Base-by-base conservation (phyloP, 2,888 invertebrate genomes). In the Eilema sororculum region DNA sequence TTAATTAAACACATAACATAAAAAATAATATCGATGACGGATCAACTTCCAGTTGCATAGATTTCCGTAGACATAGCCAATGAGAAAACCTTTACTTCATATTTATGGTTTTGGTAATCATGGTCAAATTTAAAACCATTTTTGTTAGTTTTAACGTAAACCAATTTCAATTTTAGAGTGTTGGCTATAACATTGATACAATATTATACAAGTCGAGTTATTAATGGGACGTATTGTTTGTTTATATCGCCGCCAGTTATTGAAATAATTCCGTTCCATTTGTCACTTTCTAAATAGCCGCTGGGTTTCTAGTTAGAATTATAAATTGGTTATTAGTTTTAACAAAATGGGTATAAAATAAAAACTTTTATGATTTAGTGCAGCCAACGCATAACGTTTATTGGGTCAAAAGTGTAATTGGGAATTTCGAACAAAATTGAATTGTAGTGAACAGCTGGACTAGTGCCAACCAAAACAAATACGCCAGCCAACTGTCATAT, bases 231-330 rank as follows among this genome's bases (percentile, higher is more conserved):
- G 68, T 78, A 67, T 72, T 65, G 68, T 61, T 28, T 28, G 30
- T 13, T n/a, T 67, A 58, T n/a, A 46, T 67, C 46, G 52, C 61
- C 46, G 65, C 57, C 58, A 60, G 72, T 41, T 77, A 77, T 75
- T 75, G 52, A 69, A 78, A 72, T 73, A 61, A 72, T 77, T 73
- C 69, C 61, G 62, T 57, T 72, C 69, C 64, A 75, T 78, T 81
- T 77, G 69, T 80, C 72, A 75, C 70, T 74, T 68, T 69, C 59
- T 62, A 60, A 75, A 68, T 5, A 37, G 71, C 72, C 68, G 12
- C 58, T 56, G 59, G 72, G 41, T 72, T 57, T 72, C 67, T 74
- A 69, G 59, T 73, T 66, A 71, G 28, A 61, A 65, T 57, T 68
- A 72, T 65, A 16, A 24, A 68, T 71, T 41, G 20, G 16, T 64